Percentiles rank a stretch among this genome's conserved stretches.
Evolutionary conservation across 1,140 invertebrate species (phyloP).

Genomic region (Pemphigus obesinymphae): DNA sequence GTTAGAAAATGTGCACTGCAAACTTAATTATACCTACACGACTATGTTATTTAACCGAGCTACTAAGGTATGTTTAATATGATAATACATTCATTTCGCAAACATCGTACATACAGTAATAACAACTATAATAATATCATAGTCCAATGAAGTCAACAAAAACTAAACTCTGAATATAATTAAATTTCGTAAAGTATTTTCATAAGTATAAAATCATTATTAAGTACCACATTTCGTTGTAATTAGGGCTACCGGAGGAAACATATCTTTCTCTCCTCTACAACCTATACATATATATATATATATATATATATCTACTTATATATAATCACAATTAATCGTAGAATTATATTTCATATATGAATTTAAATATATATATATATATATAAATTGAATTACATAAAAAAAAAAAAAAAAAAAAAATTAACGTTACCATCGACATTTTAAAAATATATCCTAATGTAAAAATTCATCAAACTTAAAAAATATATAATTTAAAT

Average conservation of each 20-base stretch:
- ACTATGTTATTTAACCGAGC: neutral
- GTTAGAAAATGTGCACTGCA: neutral
- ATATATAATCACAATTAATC: neutral
- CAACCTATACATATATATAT: too few species aligned
- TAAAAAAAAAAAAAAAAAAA: too few species aligned
- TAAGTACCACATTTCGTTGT: too few species aligned
- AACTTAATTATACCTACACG: neutral
- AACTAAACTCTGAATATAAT: neutral
- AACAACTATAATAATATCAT: neutral
- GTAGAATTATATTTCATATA: conserved; percentile 3
- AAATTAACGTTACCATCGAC: neutral
- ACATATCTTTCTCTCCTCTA: neutral
- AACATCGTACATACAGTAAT: neutral
- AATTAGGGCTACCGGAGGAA: conserved; percentile 5
- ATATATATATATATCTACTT: too few species aligned
- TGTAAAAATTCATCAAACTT: neutral
- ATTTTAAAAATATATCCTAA: neutral
- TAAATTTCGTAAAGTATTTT: neutral
- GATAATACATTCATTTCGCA: neutral
- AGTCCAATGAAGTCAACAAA: neutral
- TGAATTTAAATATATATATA: too few species aligned
- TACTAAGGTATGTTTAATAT: neutral
- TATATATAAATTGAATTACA: too few species aligned
- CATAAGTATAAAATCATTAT: neutral
- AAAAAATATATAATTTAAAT: neutral